These are phyloP conservation scores for Malachius bipustulatus DNA, from an alignment of 2,888 invertebrate species.

Conservation along the genomic window DNA sequence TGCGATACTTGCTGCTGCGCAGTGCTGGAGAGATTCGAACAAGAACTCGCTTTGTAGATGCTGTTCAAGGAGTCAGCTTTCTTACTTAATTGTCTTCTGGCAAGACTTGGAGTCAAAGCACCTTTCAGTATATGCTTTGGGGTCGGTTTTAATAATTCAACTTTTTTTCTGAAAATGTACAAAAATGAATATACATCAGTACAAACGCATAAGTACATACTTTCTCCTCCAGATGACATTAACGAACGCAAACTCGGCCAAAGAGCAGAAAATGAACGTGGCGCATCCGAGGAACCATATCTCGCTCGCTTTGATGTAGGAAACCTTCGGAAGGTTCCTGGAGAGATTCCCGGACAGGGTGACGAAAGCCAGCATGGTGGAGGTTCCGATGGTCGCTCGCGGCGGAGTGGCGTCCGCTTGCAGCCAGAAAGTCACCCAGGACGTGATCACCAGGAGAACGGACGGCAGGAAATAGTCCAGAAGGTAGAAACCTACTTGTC, in stretches of 20 bases:
- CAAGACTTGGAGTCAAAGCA: slow-evolving; percentile 65
- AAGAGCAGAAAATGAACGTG: slow-evolving; percentile 71
- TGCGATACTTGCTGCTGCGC: not conserved
- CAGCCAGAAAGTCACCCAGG: slow-evolving; percentile 84
- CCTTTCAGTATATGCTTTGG: slow-evolving; percentile 77
- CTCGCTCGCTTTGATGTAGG: slow-evolving; percentile 81
- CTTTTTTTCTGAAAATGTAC: slow-evolving; percentile 24
- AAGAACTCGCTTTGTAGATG: slow-evolving; percentile 59
- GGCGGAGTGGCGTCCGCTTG: slow-evolving; percentile 79
- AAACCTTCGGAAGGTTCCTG: slow-evolving; percentile 76
- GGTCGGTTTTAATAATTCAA: slow-evolving; percentile 29
- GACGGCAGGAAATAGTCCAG: slow-evolving; percentile 84
- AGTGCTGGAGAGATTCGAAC: slow-evolving; percentile 46
- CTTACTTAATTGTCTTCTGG: slow-evolving; percentile 54
- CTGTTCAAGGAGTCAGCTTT: slow-evolving; percentile 48
- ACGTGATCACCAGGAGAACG: slow-evolving; percentile 73
- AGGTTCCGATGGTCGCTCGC: slow-evolving; percentile 68
- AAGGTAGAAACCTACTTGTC: slow-evolving; percentile 76
- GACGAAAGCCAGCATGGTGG: slow-evolving; percentile 79
- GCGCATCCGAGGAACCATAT: slow-evolving; percentile 82
- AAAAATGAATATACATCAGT: not conserved
- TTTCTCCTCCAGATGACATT: slow-evolving; percentile 80
- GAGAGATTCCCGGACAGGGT: slow-evolving; percentile 76
- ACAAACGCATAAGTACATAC: slow-evolving; percentile 37
- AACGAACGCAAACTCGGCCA: slow-evolving; percentile 81